phyloP scores from a whole-genome alignment of 1,140 invertebrate genomes.

The Bradynema listronoti region DNA sequence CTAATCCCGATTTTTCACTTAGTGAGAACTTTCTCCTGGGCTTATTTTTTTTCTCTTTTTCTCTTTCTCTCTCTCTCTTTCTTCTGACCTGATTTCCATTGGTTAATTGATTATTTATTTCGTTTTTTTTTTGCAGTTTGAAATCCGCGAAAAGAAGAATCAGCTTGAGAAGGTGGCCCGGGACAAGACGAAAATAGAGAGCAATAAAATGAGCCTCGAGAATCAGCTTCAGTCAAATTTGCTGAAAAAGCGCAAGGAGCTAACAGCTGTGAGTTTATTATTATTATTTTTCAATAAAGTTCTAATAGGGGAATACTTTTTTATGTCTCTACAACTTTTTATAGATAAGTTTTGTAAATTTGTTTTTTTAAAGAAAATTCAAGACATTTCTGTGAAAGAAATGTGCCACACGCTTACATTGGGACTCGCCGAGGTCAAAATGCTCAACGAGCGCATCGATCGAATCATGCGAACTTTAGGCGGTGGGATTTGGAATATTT shows the following conservation, averaged over 20 bases:
- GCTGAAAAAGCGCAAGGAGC: constrained; percentile 73
- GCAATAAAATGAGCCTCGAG: constrained; percentile 93
- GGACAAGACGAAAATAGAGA: constrained; percentile 67
- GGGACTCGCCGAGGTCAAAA: constrained; percentile 71
- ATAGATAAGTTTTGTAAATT: not conserved
- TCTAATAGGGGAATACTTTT: no score
- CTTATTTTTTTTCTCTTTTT: no score
- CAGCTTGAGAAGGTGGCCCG: constrained; percentile 24
- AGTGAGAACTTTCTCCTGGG: no score
- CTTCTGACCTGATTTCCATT: no score
- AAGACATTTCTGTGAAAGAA: constrained; percentile 90
- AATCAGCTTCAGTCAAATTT: constrained; percentile 96
- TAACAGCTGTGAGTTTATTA: constrained; percentile 64
- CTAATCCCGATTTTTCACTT: constrained; percentile 5
- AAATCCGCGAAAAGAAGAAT: constrained; percentile 31
- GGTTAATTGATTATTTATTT: no score
- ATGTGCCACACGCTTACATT: constrained; percentile 77
- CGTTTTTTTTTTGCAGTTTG: no score
- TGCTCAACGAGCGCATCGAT: constrained; percentile 69
- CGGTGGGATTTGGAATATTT: constrained; percentile 46
- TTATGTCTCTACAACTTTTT: no score
- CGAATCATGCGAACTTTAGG: constrained; percentile 75
- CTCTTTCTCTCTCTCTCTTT: no score
- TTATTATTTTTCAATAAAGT: no score
- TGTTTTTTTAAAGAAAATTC: constrained; percentile 67